These are phyloP conservation scores for Macroglossus sobrinus DNA, from an alignment of 2,113 vertebrate species.

Conservation along the genomic window DNA sequence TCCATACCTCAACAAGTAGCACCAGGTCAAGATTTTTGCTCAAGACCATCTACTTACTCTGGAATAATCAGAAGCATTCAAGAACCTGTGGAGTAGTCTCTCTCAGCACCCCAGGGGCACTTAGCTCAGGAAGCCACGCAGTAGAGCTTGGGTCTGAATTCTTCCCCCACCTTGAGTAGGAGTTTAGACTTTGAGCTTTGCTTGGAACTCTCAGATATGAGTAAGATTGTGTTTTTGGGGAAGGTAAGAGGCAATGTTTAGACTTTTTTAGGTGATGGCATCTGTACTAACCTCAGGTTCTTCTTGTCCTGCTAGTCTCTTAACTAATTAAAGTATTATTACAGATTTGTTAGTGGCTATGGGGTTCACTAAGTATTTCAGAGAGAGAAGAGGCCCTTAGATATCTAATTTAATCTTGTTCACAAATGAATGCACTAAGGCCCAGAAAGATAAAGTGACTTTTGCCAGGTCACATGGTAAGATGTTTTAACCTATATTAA, in stretches of 20 bases:
- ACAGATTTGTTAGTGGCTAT: not conserved
- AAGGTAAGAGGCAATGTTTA: not conserved
- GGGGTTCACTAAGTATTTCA: not conserved
- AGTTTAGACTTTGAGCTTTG: not conserved
- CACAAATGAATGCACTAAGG: not conserved
- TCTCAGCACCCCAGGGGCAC: not conserved
- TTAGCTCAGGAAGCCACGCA: not conserved
- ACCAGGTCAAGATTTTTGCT: not conserved
- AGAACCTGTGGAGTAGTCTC: not conserved
- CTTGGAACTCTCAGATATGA: not conserved
- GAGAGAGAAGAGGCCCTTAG: not conserved
- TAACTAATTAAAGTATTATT: not conserved
- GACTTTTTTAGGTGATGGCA: not conserved
- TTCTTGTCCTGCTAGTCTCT: not conserved
- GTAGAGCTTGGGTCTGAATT: not conserved
- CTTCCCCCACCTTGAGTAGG: not conserved
- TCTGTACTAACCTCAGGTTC: not conserved
- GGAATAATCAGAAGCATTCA: not conserved
- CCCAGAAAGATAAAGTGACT: not conserved
- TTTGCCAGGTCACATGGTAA: not conserved
- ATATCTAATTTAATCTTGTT: not conserved
- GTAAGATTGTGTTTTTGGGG: not conserved
- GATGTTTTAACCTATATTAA: not conserved
- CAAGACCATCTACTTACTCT: not conserved
- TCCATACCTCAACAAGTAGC: not conserved